Base-by-base conservation (phyloP, 2,888 invertebrate genomes). In the Lasioglossum morio region DNA sequence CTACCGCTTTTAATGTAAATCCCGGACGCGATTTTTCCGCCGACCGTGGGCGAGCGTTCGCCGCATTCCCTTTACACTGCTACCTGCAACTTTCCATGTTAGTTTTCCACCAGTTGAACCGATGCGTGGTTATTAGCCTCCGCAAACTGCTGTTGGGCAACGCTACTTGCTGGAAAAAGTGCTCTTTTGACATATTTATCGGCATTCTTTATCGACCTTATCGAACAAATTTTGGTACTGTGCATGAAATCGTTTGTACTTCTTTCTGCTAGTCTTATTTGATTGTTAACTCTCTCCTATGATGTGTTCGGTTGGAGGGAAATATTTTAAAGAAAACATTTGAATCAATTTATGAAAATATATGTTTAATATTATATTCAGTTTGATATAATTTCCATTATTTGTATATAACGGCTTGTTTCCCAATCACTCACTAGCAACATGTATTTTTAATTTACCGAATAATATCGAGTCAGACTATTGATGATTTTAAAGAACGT, bases 1-100 rank as follows among this genome's bases (percentile, higher is more conserved):
- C 66, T 27, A n/a, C 72, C 63, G 69, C 79, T 60, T 79, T 74
- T 79, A 77, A 86, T 82, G 72, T 46, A 79, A 86, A 86, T 82
- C 53, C 19, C n/a, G 85, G 4, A 80, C 77, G 78, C 82, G 37
- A 79, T 86, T 86, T 86, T 77, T 86, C 30, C n/a, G 23, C 0
- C n/a, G 19, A 30, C 37, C 69, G 46, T 69, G 37, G 74, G 63
- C 46, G 81, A 79, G 78, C 86, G 37, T 70, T 74, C 57, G 30
- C 34, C 40, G 16, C 72, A 37, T 70, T 74, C 75, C 60, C 53
- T 37, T 1, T 34, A 14, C 34, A 72, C 75, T 57, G 70, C 40
- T 27, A 16, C 10, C 37, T 27, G 48, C 23, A 16, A 48, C 19
- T 73, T 77, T 19, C 72, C 43, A 46, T 72, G 16, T 72, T 43